phyloP scores from a whole-genome alignment of 2,888 invertebrate species.

The Hofmannophila pseudospretella region DNA sequence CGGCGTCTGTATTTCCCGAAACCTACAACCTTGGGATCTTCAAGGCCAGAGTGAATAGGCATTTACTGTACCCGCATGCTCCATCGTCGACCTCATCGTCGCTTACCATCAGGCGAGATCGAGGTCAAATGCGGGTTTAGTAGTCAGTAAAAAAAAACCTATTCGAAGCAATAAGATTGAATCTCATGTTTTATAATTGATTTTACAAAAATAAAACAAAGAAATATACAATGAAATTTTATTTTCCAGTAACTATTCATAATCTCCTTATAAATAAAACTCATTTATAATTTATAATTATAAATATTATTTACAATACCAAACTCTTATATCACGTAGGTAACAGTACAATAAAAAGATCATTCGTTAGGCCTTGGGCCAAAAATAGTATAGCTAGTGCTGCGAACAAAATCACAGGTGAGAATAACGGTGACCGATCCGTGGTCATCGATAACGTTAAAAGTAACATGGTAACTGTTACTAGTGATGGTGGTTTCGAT shows the following conservation, averaged over 20 bases:
- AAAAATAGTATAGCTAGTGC: slow-evolving; percentile 28
- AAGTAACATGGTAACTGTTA: slow-evolving; percentile 32
- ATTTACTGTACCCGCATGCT: too few species aligned
- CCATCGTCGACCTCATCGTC: too few species aligned
- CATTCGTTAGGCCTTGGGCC: slow-evolving; percentile 36
- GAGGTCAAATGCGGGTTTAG: too few species aligned
- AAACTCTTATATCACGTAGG: slow-evolving; percentile 58
- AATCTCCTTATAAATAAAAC: slow-evolving; percentile 26
- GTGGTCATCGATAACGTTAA: slow-evolving; percentile 28
- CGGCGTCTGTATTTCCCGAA: too few species aligned
- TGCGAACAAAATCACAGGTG: slow-evolving; percentile 39
- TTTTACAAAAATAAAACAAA: slow-evolving; percentile 31
- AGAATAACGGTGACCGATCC: slow-evolving; percentile 31
- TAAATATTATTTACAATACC: slow-evolving; percentile 24
- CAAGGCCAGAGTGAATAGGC: too few species aligned
- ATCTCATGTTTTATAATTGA: too few species aligned
- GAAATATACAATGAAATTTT: slow-evolving; percentile 60
- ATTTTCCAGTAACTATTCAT: slow-evolving; percentile 50
- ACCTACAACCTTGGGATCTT: too few species aligned
- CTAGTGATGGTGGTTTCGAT: slow-evolving; percentile 39
- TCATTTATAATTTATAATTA: too few species aligned
- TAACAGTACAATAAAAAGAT: slow-evolving; percentile 44
- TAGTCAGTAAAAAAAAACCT: too few species aligned
- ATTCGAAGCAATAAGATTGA: too few species aligned
- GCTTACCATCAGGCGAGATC: too few species aligned